phyloP scores from a whole-genome alignment of 2,797 vertebrate genomes.

The Buceros bicornis region DNA sequence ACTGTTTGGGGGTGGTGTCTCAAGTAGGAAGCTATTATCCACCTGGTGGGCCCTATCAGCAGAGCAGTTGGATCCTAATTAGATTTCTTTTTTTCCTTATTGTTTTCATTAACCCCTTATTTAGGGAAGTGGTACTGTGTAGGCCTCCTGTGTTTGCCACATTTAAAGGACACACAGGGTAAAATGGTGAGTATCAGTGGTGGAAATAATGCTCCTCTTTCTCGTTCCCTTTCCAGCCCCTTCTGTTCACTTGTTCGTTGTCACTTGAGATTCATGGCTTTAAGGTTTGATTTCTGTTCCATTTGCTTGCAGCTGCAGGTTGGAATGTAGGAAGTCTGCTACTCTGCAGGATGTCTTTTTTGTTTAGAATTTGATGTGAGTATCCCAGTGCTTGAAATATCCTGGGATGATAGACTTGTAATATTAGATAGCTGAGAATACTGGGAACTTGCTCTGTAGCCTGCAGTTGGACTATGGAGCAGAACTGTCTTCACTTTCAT shows the following conservation, averaged over 20 bases:
- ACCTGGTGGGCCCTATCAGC: conserved; percentile 66
- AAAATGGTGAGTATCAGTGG: background rate
- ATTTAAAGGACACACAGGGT: conserved; percentile 16
- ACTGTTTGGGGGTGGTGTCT: conserved; percentile 26
- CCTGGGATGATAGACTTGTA: background rate
- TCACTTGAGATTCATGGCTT: background rate
- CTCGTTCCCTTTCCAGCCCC: background rate
- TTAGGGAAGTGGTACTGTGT: background rate
- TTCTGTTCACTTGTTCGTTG: background rate
- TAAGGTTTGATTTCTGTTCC: background rate
- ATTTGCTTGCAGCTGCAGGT: background rate
- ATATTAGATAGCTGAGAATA: background rate
- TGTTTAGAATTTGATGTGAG: background rate
- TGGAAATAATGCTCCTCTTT: background rate
- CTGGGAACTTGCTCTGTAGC: background rate
- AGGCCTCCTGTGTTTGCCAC: background rate
- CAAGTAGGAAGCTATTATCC: conserved; percentile 49
- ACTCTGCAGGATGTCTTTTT: background rate
- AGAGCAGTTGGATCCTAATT: conserved; percentile 71
- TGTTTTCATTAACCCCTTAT: conserved; percentile 58
- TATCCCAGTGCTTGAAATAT: background rate
- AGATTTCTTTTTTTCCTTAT: conserved; percentile 34
- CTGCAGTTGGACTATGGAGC: background rate
- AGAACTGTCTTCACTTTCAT: background rate
- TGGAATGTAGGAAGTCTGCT: background rate